Base-by-base conservation (phyloP, 2,888 invertebrate species). In the Cremastinae sp. region DNA sequence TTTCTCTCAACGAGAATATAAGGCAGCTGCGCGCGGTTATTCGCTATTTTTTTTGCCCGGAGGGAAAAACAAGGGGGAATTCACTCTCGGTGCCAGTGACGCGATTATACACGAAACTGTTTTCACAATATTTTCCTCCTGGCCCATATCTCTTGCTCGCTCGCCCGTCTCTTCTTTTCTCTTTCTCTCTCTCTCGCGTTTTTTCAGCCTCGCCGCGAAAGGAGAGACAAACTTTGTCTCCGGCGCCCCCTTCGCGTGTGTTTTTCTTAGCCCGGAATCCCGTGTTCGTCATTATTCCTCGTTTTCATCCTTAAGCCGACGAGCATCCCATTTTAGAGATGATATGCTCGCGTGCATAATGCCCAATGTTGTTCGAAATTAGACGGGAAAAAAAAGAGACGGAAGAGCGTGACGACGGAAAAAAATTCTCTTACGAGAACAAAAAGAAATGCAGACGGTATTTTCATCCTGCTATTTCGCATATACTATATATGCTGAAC, bases 181-280 rank as follows among this genome's bases (percentile, higher is more conserved):
- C 16, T 41, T 20, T 14, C 8, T 20, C 47, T 47, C 14, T 68
- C 14, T 47, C 41, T 16, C 47, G 14, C 36, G 3, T 41, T 41
- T 28, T 47, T n/a, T 16, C 34, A 14, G 34, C 45, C 16, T 34
- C 47, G 47, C 34, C n/a, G 16, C 22, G 5, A n/a, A 14, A 38
- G 18, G 14, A 22, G 49, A 12, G 28, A n/a, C n/a, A 28, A 28
- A 28, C 28, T 28, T 28, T 28, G 28, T 28, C 28, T 28, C 28
- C 28, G 28, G 28, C 41, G 53, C 45, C 36, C 45, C n/a, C 28
- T 16, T 66, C 14, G 56, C 66, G 69, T 81, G 69, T 81, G 79
- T 28, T 81, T 81, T 81, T 81, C 80, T 75, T 77, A 78, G 75
- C 78, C 75, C 79, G 78, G 77, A 80, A 77, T 78, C 79, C 71